phyloP scores from a whole-genome alignment of 2,797 vertebrate genomes.

The Crossoptilon crossoptilon region DNA sequence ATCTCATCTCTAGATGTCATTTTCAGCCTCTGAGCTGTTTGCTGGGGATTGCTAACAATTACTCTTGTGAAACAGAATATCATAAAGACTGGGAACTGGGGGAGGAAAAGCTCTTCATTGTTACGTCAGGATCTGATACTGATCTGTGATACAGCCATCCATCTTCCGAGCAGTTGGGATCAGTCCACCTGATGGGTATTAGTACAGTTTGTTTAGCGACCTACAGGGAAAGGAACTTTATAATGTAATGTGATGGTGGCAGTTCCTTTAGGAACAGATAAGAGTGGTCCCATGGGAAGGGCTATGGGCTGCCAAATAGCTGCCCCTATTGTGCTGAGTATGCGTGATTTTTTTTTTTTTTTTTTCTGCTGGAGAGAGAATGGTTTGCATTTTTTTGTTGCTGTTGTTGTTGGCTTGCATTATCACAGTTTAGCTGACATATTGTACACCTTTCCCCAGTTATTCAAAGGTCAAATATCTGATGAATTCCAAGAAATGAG shows the following conservation, averaged over 20 bases:
- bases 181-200: neutral
- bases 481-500: neutral
- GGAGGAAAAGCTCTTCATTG: neutral
- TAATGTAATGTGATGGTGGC: neutral
- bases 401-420: neutral
- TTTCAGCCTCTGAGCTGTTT: neutral
- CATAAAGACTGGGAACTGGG: neutral
- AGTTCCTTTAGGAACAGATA: neutral
- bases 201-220: neutral
- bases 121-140: neutral
- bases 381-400: neutral
- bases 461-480: neutral
- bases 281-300: neutral
- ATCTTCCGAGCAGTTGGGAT: neutral
- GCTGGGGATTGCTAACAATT: neutral
- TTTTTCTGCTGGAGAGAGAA: neutral
- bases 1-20: neutral
- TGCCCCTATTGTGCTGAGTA: neutral
- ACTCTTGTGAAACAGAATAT: neutral
- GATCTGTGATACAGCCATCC: neutral
- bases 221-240: neutral
- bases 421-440: neutral
- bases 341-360: neutral
- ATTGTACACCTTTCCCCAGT: neutral
- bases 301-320: neutral